Conservation (phyloP, 1,140 invertebrate species). For the Metaphire vulgaris region DNA sequence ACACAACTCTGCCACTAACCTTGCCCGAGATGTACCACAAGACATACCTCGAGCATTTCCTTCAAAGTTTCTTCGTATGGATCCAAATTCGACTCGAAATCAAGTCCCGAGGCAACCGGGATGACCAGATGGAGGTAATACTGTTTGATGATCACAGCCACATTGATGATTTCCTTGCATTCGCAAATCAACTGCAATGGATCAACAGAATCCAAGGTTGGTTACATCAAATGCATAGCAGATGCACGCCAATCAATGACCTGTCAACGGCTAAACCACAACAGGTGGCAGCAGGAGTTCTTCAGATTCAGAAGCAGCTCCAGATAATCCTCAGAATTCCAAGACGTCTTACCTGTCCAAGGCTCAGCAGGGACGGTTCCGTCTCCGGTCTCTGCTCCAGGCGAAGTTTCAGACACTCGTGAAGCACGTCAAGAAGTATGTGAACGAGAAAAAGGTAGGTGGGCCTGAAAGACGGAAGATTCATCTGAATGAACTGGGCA, state of each 20-base stretch:
- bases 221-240: too few species aligned
- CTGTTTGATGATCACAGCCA: conserved; percentile 69
- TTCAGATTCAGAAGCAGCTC: too few species aligned
- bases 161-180: conserved; percentile 72
- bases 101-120: conserved; percentile 54
- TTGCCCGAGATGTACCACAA: too few species aligned
- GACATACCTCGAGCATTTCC: conserved; percentile 58
- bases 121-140: conserved; percentile 63
- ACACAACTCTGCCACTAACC: too few species aligned
- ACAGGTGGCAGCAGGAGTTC: too few species aligned
- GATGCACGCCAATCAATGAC: too few species aligned
- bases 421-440: conserved; percentile 71
- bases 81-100: conserved; percentile 59
- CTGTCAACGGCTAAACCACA: too few species aligned
- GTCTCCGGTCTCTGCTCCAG: conserved; percentile 70
- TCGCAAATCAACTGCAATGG: conserved; percentile 75
- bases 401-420: conserved; percentile 76
- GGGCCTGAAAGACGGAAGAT: conserved; percentile 70
- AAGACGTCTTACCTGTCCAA: conserved; percentile 63
- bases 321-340: too few species aligned
- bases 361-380: conserved; percentile 76
- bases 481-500: conserved; percentile 54
- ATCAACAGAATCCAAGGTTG: too few species aligned
- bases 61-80: conserved; percentile 72
- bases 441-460: conserved; percentile 73